These are phyloP conservation scores for Hylaeus volcanicus DNA, from an alignment of 1,140 invertebrate genomes.

Conservation along the genomic window DNA sequence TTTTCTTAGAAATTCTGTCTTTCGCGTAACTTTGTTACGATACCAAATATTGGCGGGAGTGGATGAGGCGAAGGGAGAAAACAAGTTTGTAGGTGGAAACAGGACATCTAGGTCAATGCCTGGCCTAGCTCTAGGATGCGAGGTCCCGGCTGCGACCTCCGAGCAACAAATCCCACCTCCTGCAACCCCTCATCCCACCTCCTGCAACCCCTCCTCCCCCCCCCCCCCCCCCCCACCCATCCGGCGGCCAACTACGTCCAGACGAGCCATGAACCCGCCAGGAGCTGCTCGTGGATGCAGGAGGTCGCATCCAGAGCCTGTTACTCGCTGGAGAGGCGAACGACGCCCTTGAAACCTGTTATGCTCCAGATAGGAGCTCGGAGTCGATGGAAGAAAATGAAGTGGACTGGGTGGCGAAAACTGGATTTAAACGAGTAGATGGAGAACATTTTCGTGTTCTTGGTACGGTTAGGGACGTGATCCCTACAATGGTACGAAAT, in stretches of 20 bases:
- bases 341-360: background rate
- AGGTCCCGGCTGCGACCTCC: slow-evolving; percentile 60
- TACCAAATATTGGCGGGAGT: too few relatives aligned
- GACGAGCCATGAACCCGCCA: slow-evolving; percentile 21
- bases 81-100: background rate
- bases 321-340: background rate
- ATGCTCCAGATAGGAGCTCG: too few relatives aligned
- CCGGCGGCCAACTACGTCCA: background rate
- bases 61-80: background rate
- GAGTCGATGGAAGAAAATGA: too few relatives aligned
- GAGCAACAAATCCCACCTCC: slow-evolving; percentile 40
- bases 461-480: too few relatives aligned
- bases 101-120: slow-evolving; percentile 73
- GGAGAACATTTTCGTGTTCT: too few relatives aligned
- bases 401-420: too few relatives aligned
- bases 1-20: too few relatives aligned
- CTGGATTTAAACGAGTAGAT: too few relatives aligned
- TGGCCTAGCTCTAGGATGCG: slow-evolving; percentile 68
- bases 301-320: background rate
- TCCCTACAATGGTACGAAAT: too few relatives aligned
- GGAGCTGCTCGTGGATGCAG: slow-evolving; percentile 19
- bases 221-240: background rate
- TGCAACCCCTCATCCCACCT: background rate
- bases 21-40: too few relatives aligned
- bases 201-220: too few relatives aligned